Base-by-base conservation (phyloP, 2,888 invertebrate genomes). In the Cheilosia grossa region DNA sequence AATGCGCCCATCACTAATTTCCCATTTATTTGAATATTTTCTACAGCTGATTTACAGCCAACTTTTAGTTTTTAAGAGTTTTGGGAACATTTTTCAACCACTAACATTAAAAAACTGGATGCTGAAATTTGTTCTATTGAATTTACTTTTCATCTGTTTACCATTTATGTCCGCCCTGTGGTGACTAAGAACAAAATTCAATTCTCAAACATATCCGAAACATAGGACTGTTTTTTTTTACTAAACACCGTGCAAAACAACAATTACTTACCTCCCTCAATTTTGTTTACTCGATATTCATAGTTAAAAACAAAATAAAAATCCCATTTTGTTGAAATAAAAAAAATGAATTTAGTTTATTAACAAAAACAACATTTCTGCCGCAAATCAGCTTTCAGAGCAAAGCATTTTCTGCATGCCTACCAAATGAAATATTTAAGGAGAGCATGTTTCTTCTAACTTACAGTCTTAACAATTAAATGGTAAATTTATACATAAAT, bases 331-430 rank as follows among this genome's bases (percentile, higher is more conserved):
- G 4, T 64, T 74, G 24, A 74, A 74, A 74, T 47, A 49, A 64
- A 74, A 64, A 64, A 74, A 64, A 44, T n/a, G 15, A 64, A 58
- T 64, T 64, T 56, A 27, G 27, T 74, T 74, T 74, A 74, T 64
- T 74, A 37, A 37, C n/a, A 13, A 74, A 15, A 30, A 17, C 9
- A 19, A 30, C 56, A 13, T 30, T 27, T 49, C 47, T 63, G 47
- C 15, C 33, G 15, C 13, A 5, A 58, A 37, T 15, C 19, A 40
- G 19, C 24, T 10, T 49, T 51, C n/a, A 64, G 44, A 58, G 19
- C 13, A 63, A 19, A 49, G 74, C 74, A 66, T 66, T 49, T n/a
- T 15, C 19, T 74, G 58, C 49, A 74, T 56, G 64, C 74, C 49
- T 40, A 74, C 56, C 10, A 51, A 27, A 17, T 53, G 2, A 13